A percentile compares a stretch with the other conserved stretches of the same genome.
These are phyloP conservation scores for Gobiocypris rarus DNA, from an alignment of 2,113 vertebrate genomes.

Conservation along the genomic window DNA sequence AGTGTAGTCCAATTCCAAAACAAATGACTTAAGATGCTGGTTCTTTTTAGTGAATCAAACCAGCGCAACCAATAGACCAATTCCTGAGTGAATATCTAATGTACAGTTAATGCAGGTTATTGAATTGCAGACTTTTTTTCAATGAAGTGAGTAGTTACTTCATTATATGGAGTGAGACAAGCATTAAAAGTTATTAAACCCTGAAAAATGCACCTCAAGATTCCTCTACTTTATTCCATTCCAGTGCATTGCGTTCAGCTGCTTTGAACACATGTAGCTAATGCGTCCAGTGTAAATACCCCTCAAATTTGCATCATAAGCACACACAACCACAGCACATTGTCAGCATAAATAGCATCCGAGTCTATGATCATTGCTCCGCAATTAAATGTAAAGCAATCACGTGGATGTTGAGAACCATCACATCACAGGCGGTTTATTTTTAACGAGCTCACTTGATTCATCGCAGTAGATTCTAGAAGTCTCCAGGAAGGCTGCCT, in stretches of 20 bases:
- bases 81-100: no score
- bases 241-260: background rate
- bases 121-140: no score
- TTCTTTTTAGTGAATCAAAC: no score
- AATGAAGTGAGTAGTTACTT: no score
- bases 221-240: background rate
- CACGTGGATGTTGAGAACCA: background rate
- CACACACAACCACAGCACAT: constrained; percentile 12
- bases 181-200: background rate
- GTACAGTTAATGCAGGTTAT: no score
- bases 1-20: no score
- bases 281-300: background rate
- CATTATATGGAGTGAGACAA: background rate
- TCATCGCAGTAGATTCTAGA: constrained; percentile 30
- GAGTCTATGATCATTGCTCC: constrained; percentile 17
- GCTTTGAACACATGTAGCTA: background rate
- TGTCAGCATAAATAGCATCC: constrained; percentile 7
- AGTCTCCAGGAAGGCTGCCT: constrained; percentile 18
- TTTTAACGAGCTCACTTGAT: constrained; percentile 38
- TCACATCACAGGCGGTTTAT: constrained; percentile 31
- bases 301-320: background rate
- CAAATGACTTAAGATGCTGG: no score
- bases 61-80: no score
- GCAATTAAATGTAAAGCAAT: constrained; percentile 33
- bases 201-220: background rate